Percentiles rank a stretch among this genome's conserved stretches.
Conservation (phyloP, 23 tunicate species). For the Diplosoma virens region DNA sequence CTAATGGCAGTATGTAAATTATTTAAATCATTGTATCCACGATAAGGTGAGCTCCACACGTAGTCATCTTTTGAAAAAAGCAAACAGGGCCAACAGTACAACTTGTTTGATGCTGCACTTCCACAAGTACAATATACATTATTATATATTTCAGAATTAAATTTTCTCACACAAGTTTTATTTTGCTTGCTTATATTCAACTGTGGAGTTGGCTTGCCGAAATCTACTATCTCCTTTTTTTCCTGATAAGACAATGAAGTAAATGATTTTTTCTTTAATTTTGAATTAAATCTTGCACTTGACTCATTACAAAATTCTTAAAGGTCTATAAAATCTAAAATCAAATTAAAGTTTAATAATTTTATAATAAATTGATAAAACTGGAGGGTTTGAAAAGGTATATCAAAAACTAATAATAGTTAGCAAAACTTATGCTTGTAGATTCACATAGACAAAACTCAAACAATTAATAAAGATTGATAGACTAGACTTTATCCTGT, state of each 20-base stretch:
- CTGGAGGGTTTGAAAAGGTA: no score
- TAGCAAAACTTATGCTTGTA: no score
- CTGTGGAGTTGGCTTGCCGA: slow-evolving; percentile 2
- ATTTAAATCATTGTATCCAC: slow-evolving; percentile 8
- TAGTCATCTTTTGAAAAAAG: slow-evolving; percentile 1
- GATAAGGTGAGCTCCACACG: background rate
- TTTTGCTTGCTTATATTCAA: background rate
- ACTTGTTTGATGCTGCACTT: slow-evolving; percentile 6
- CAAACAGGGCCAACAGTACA: slow-evolving; percentile 23
- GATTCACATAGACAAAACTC: no score
- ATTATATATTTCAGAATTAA: background rate
- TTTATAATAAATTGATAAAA: no score
- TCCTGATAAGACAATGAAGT: background rate
- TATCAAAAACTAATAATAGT: no score
- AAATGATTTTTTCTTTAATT: background rate
- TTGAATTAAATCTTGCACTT: background rate
- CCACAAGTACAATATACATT: slow-evolving; percentile 10
- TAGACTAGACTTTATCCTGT: no score
- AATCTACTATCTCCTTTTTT: slow-evolving; percentile 3
- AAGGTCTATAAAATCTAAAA: no score
- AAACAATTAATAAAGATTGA: no score
- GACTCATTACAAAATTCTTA: background rate
- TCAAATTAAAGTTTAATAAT: no score
- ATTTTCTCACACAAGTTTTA: background rate
- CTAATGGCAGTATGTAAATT: slow-evolving; percentile 16